phyloP scores from a whole-genome alignment of 1,140 invertebrate species.

The Hestina assimilis region DNA sequence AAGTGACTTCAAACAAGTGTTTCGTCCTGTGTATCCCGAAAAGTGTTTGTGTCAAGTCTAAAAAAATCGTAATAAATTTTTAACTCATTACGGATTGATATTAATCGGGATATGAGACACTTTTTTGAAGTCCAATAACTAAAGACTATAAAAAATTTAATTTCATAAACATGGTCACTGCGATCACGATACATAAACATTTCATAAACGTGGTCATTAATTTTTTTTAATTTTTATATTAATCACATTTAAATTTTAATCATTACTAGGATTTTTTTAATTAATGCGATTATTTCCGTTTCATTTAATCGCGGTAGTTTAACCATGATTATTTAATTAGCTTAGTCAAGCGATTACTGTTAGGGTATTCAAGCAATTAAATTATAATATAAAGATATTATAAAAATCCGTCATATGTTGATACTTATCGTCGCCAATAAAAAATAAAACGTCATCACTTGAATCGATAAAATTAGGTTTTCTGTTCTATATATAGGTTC shows the following conservation, averaged over 20 bases:
- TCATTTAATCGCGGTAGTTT: neutral
- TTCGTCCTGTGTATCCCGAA: conserved; percentile 40
- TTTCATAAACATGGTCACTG: neutral
- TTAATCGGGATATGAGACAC: conserved; percentile 48
- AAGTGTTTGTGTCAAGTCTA: conserved; percentile 8
- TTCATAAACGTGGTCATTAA: no score
- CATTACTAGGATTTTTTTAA: neutral
- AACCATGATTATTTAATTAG: neutral
- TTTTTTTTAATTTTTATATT: no score
- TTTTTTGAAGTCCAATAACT: conserved; percentile 62
- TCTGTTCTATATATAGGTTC: no score
- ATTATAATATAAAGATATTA: no score
- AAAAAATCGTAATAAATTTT: neutral
- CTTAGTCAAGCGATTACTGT: neutral
- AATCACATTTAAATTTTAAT: no score
- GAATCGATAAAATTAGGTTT: no score
- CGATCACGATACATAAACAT: no score
- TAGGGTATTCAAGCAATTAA: neutral
- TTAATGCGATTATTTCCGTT: neutral
- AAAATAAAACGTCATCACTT: no score
- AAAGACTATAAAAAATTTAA: neutral
- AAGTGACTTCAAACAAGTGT: conserved; percentile 72
- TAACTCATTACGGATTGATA: neutral
- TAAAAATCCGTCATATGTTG: no score
- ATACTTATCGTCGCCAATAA: no score